phyloP scores from a whole-genome alignment of 1,140 invertebrate genomes.

The Sipha flava region DNA sequence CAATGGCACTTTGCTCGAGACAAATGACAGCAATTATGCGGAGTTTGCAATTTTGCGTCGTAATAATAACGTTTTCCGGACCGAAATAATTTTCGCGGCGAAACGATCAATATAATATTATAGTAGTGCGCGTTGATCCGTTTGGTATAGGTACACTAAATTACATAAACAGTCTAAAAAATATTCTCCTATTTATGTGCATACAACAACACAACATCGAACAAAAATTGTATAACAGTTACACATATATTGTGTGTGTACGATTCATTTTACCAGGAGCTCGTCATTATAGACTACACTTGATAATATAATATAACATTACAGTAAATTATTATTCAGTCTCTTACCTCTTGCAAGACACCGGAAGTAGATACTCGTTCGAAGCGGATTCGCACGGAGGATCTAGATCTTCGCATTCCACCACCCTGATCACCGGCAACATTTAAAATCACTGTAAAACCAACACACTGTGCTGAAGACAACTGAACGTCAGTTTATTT shows the following conservation, averaged over 20 bases:
- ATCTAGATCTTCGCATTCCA: conserved; percentile 24
- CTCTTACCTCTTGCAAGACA: conserved; percentile 16
- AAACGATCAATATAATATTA: background rate
- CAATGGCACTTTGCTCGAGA: background rate
- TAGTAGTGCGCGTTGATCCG: too few relatives aligned
- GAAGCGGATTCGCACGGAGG: conserved; percentile 2
- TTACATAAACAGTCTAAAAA: too few relatives aligned
- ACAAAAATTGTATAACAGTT: too few relatives aligned
- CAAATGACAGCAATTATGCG: background rate
- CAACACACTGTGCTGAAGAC: background rate
- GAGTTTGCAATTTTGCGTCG: background rate
- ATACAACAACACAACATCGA: too few relatives aligned
- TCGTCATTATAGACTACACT: too few relatives aligned
- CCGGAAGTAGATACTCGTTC: background rate
- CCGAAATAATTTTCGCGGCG: too few relatives aligned
- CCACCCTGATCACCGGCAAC: conserved; percentile 32
- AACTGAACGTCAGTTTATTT: background rate
- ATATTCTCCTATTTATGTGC: too few relatives aligned
- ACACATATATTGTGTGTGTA: too few relatives aligned
- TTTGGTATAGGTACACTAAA: too few relatives aligned
- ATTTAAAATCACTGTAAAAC: conserved; percentile 23
- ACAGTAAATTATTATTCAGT: background rate
- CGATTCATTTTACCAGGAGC: too few relatives aligned
- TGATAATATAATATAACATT: too few relatives aligned
- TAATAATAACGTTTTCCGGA: too few relatives aligned